Evolutionary conservation across 2,888 invertebrate genomes (phyloP).

Genomic region (Acronicta alni): DNA sequence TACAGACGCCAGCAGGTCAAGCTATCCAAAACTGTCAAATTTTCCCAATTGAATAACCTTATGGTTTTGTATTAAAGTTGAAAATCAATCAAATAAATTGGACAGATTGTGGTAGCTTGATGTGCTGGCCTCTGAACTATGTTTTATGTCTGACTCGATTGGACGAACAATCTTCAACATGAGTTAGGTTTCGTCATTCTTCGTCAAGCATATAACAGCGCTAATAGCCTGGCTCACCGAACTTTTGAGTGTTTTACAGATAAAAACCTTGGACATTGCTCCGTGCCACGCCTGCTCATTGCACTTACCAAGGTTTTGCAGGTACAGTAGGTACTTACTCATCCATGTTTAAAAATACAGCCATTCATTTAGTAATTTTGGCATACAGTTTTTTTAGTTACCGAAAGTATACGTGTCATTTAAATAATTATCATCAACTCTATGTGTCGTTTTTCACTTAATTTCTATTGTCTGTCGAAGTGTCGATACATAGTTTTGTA

Average conservation of each 20-base stretch:
- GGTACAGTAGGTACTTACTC: neutral
- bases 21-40: too few relatives aligned
- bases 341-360: neutral
- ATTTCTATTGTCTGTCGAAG: too few relatives aligned
- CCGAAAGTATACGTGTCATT: too few relatives aligned
- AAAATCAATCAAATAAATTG: too few relatives aligned
- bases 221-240: constrained; percentile 3
- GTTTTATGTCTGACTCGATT: constrained; percentile 1
- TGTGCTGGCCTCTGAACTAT: too few relatives aligned
- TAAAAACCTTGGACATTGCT: constrained; percentile 36
- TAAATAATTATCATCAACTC: neutral
- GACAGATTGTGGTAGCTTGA: too few relatives aligned
- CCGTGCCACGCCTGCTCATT: constrained; percentile 15
- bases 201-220: constrained; percentile 9
- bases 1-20: too few relatives aligned
- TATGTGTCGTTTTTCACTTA: neutral
- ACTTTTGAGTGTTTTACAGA: constrained; percentile 10
- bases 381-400: neutral
- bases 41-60: too few relatives aligned
- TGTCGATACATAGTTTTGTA: too few relatives aligned
- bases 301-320: constrained; percentile 26
- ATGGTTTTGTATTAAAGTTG: too few relatives aligned
- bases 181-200: constrained; percentile 8
- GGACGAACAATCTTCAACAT: neutral
- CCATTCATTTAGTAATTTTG: neutral